Base-by-base conservation (phyloP, 2,113 vertebrate species). In the Ammodytes dubius region DNA sequence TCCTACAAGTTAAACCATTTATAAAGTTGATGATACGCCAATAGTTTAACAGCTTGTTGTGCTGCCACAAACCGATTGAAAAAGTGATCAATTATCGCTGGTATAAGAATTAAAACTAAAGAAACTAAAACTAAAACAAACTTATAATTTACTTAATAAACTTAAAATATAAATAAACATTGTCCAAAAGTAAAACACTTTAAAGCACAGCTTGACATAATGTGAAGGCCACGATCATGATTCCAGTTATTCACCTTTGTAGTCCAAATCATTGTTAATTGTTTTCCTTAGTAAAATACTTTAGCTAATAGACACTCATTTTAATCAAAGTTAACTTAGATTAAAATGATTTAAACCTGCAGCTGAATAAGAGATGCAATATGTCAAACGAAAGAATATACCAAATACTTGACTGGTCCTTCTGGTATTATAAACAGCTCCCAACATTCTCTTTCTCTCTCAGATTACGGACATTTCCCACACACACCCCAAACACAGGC, bases 381-480 rank as follows among this genome's bases (percentile, higher is more conserved):
- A 58, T 63, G 42, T 42, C 12, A 27, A 69, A 74, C 67, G 14
- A 70, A 49, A 52, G 42, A 58, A 50, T 68, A 53, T 54, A 54
- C 7, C 58, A 53, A 10, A 79, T 58, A 47, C 59, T 65, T n/a
- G 17, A 11, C 47, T 81, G 57, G 64, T 69, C 37, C 10, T 53
- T 14, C 42, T 70, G 58, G 75, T 53, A 77, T 73, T 42, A 59
- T 65, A 77, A 63, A 79, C 60, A 85, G 35, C 74, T 85, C 35
- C 70, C 76, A 84, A 63, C 12, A 37, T 78, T 74, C 74, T 75
- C 56, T 64, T 65, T 56, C 45, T 50, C 58, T 56, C 45, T 50
- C 58, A 82, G 45, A 84, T 81, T 56, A 76, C 63, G 87, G 77
- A 73, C 46, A n/a, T 84, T 88, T 86, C 86, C 86, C 90, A 93